These are phyloP conservation scores for Drosophila siamana DNA, from an alignment of 2,888 invertebrate species.

Conservation along the genomic window DNA sequence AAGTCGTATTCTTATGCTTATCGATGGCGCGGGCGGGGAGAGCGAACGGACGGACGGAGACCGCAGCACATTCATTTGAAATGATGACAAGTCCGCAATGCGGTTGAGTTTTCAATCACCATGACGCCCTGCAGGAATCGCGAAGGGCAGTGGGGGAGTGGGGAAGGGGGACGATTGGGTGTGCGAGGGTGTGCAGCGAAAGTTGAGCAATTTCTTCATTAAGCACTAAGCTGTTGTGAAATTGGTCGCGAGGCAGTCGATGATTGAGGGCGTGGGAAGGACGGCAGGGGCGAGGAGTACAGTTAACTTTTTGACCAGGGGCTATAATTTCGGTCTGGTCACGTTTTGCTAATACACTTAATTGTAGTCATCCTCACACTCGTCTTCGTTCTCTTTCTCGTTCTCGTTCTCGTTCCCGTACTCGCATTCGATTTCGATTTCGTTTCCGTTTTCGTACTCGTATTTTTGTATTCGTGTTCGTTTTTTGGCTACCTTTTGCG, in stretches of 20 bases:
- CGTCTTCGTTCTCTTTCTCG: slow-evolving; percentile 5
- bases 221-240: slow-evolving; percentile 71
- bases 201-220: slow-evolving; percentile 77
- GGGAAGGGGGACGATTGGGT: slow-evolving; percentile 5
- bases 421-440: not conserved
- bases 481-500: slow-evolving; percentile 64
- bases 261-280: slow-evolving; percentile 2
- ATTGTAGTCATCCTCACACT: slow-evolving; percentile 52
- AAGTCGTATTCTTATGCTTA: slow-evolving; percentile 68
- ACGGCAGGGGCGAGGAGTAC: slow-evolving; percentile 9
- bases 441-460: slow-evolving; percentile 13
- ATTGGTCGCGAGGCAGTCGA: slow-evolving; percentile 43
- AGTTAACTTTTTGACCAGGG: slow-evolving; percentile 54
- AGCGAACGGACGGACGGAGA: slow-evolving; percentile 22
- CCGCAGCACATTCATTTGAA: slow-evolving; percentile 72
- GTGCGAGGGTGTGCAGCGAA: slow-evolving; percentile 18
- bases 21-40: slow-evolving; percentile 20
- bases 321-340: slow-evolving; percentile 75
- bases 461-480: slow-evolving; percentile 4
- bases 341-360: slow-evolving; percentile 80
- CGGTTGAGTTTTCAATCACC: slow-evolving; percentile 78
- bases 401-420: slow-evolving; percentile 1
- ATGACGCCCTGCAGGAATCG: slow-evolving; percentile 64
- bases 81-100: slow-evolving; percentile 78
- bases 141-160: slow-evolving; percentile 1